These are phyloP conservation scores for Drosophila paulistorum DNA, from an alignment of 1,140 invertebrate species.

Conservation along the genomic window DNA sequence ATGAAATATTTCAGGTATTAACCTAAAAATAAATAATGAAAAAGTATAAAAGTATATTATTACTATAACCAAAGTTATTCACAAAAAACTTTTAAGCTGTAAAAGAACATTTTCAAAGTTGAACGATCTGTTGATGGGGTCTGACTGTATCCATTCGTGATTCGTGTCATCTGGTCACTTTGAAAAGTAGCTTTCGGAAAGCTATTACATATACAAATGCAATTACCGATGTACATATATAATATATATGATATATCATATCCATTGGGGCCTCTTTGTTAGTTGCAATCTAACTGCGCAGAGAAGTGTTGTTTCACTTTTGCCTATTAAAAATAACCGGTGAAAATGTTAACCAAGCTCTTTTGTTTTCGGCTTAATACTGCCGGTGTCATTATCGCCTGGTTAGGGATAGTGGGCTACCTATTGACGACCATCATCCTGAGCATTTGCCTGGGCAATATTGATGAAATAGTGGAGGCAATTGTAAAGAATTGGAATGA, in stretches of 20 bases:
- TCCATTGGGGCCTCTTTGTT: background rate
- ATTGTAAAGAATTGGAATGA: background rate
- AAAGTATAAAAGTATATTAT: no score
- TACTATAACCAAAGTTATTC: no score
- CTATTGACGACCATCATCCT: conserved; percentile 32
- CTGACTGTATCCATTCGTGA: no score
- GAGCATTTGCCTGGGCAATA: conserved; percentile 24
- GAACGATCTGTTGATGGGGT: no score
- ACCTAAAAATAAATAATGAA: no score
- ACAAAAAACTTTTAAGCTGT: no score
- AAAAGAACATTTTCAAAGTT: no score
- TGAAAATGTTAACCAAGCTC: conserved; percentile 32
- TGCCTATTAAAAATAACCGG: background rate
- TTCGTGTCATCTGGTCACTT: background rate
- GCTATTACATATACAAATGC: background rate
- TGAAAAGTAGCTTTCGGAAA: background rate
- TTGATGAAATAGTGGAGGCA: conserved; percentile 35
- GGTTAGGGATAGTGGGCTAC: conserved; percentile 46
- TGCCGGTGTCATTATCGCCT: conserved; percentile 62
- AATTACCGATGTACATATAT: background rate
- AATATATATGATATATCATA: background rate
- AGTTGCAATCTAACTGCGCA: conserved; percentile 8
- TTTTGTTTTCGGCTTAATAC: conserved; percentile 63
- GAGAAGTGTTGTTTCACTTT: background rate
- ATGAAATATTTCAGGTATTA: no score